Evolutionary conservation across 1,140 invertebrate genomes (phyloP).

Genomic region (Drosophila leontia): DNA sequence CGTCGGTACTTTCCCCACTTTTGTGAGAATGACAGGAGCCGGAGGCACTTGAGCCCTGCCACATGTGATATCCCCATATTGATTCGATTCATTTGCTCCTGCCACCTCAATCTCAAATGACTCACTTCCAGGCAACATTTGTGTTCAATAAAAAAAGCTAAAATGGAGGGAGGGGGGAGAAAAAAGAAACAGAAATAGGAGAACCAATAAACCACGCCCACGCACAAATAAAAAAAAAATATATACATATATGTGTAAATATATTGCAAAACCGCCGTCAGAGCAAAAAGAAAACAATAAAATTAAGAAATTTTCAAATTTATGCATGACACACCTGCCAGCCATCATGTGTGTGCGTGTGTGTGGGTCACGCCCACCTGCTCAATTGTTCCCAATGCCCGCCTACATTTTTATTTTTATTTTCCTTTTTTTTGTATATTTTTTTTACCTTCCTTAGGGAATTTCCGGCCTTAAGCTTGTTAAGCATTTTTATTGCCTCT

Average conservation of each 20-base stretch:
- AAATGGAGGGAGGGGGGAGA: conserved; percentile 6
- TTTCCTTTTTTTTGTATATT: not conserved
- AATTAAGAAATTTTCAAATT: conserved; percentile 82
- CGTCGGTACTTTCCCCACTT: not conserved
- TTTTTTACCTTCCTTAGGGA: conserved; percentile 25
- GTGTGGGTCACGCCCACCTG: conserved; percentile 38
- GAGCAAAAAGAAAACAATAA: conserved; percentile 66
- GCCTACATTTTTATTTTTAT: conserved; percentile 5
- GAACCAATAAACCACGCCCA: conserved; percentile 59
- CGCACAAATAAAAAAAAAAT: conserved; percentile 25
- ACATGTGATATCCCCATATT: conserved; percentile 56
- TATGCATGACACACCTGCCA: conserved; percentile 75
- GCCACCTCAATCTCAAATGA: conserved; percentile 31
- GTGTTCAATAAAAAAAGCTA: conserved; percentile 46
- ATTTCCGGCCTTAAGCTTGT: conserved; percentile 65
- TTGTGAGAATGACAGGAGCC: conserved; percentile 12
- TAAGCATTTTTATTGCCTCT: conserved; percentile 74
- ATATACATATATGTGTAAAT: not conserved
- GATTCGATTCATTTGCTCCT: conserved; percentile 62
- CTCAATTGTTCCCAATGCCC: conserved; percentile 15
- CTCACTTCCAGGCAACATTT: conserved; percentile 42
- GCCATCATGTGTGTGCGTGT: conserved; percentile 12
- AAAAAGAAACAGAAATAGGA: not conserved
- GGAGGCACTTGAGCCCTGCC: conserved; percentile 40
- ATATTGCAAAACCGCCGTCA: conserved; percentile 14